Percentiles rank a stretch among this genome's conserved stretches.
These are phyloP conservation scores for Leptodactylus fuscus DNA, from an alignment of 2,113 vertebrate species.

Conservation along the genomic window DNA sequence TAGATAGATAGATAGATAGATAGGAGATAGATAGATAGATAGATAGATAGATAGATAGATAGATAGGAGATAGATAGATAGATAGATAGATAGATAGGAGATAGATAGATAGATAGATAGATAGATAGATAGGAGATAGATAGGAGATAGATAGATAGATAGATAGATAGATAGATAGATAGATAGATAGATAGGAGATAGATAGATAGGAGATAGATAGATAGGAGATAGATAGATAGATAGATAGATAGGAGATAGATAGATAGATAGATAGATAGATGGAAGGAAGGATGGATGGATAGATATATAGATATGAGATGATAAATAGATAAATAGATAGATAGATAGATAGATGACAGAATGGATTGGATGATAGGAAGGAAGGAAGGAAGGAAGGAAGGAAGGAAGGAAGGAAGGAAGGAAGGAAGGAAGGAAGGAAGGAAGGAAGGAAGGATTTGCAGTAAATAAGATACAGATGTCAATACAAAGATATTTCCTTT, in stretches of 20 bases:
- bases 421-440: too few species aligned
- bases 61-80: neutral
- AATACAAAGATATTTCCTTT: neutral
- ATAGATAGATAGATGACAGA: neutral
- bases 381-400: too few species aligned
- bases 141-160: neutral
- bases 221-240: neutral
- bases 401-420: too few species aligned
- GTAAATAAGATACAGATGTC: slow-evolving; percentile 35
- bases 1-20: too few species aligned
- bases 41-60: neutral
- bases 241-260: neutral
- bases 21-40: neutral
- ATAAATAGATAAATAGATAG: too few species aligned
- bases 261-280: neutral
- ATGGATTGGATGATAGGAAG: too few species aligned
- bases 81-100: neutral
- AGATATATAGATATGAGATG: neutral
- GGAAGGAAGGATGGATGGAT: neutral
- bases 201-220: neutral
- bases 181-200: neutral
- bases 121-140: neutral
- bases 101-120: neutral
- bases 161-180: neutral
- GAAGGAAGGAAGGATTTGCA: too few species aligned